phyloP scores from a whole-genome alignment of 2,888 invertebrate genomes.

The Eudasyphora cyanicolor region DNA sequence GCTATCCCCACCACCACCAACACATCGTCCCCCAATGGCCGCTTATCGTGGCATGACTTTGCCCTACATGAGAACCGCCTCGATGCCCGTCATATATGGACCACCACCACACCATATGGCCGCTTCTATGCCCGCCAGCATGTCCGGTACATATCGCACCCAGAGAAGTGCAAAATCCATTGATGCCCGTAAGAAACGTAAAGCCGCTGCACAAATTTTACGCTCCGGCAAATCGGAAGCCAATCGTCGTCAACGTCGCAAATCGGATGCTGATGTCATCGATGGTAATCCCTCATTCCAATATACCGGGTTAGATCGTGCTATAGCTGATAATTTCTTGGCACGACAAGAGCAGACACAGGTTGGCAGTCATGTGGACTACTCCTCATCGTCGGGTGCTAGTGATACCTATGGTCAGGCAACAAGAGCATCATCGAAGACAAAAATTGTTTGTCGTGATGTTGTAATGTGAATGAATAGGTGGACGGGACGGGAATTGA shows the following conservation, averaged over 20 bases:
- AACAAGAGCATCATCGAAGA: conserved; percentile 70
- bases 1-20: conserved; percentile 70
- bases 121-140: conserved; percentile 61
- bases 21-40: conserved; percentile 67
- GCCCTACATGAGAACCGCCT: conserved; percentile 73
- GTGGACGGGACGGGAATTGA: not conserved
- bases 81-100: conserved; percentile 70
- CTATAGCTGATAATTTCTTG: conserved; percentile 78
- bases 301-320: conserved; percentile 78
- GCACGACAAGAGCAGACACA: conserved; percentile 77
- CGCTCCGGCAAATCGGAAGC: conserved; percentile 71
- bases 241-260: conserved; percentile 77
- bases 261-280: conserved; percentile 77
- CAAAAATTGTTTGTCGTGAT: conserved; percentile 77
- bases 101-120: conserved; percentile 59
- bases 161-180: conserved; percentile 72
- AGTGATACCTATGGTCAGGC: conserved; percentile 68
- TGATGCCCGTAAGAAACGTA: conserved; percentile 70
- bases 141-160: conserved; percentile 73
- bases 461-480: conserved; percentile 73
- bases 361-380: conserved; percentile 76
- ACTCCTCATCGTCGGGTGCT: conserved; percentile 74
- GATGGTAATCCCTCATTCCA: conserved; percentile 76
- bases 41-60: conserved; percentile 74
- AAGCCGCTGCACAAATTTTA: conserved; percentile 60